Conservation (phyloP, 2,888 invertebrate species). For the Drosophila gaucha region DNA sequence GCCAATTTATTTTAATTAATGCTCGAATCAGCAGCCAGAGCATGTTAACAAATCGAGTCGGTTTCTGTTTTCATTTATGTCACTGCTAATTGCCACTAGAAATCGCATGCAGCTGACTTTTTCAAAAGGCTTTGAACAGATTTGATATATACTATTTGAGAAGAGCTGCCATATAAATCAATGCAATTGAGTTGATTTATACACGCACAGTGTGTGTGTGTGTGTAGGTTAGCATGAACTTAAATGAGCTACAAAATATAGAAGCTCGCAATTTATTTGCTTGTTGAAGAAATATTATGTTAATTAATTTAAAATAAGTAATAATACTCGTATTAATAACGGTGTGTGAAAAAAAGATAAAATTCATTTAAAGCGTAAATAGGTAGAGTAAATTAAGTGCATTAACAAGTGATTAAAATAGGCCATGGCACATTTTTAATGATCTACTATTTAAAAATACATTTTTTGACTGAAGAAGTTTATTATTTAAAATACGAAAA, state of each 20-base stretch:
- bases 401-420: background rate
- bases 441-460: background rate
- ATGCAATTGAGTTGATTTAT: constrained; percentile 6
- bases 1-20: constrained; percentile 77
- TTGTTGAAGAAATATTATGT: background rate
- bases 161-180: constrained; percentile 26
- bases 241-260: constrained; percentile 4
- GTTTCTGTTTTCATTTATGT: constrained; percentile 39
- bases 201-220: background rate
- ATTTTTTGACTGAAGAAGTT: background rate
- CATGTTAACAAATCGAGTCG: constrained; percentile 26
- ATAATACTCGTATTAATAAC: background rate
- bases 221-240: background rate
- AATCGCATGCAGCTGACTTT: constrained; percentile 20
- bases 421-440: background rate
- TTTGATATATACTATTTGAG: constrained; percentile 31
- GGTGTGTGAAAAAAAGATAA: background rate
- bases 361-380: background rate
- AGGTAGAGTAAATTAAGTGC: constrained; percentile 1
- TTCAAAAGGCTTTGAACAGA: constrained; percentile 30
- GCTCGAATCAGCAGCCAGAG: constrained; percentile 20
- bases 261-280: background rate
- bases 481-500: background rate
- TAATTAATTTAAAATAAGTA: constrained; percentile 9
- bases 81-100: constrained; percentile 69